Evolutionary conservation across 2,888 invertebrate genomes (phyloP), one percentile per base, ranked within the genome.

Genomic region (Germaria angustata): DNA sequence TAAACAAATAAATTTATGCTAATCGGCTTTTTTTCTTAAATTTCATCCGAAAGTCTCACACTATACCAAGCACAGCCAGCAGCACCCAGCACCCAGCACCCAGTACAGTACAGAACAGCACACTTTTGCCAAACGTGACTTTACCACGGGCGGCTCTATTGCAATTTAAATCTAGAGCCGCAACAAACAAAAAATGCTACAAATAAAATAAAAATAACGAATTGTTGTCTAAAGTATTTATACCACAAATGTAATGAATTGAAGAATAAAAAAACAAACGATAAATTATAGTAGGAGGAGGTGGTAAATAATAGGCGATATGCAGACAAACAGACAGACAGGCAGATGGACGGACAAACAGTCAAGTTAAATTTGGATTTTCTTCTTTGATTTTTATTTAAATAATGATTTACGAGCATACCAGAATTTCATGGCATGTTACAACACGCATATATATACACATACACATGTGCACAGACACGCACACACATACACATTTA

Each of bases 1-100:
- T 73, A 82, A 75, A 80, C 78, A 84, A 84, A 84, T 78, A 78
- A 83, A 84, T 84, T 84, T 85, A 85, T 85, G 81, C 82, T 85
- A 85, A 85, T 85, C 85, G 80, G 79, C 72, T 80, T 78, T 84
- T 75, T 69, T 66, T 65, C 76, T 80, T 63, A 72, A 80, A 78
- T 59, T 71, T 63, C 57, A 75, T 79, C 15, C 20, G 32, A 34
- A 59, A 57, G 11, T 36, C 22, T 15, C 39, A 36, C 20, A 20
- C 41, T 41, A 11, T 63, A 15, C 13, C 3, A 22, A 22, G 34
- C 17, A 13, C 24, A 51, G 39, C 36, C 66, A 15, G 36, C 61
- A 13, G n/a, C n/a, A n/a, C 6, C 39, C 71, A 53, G 7, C n/a
- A n/a, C n/a, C n/a, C n/a, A n/a, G n/a, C n/a, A n/a, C n/a, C n/a